These are phyloP conservation scores for Drosophila maculinotata DNA, from an alignment of 2,888 invertebrate genomes.

Conservation along the genomic window DNA sequence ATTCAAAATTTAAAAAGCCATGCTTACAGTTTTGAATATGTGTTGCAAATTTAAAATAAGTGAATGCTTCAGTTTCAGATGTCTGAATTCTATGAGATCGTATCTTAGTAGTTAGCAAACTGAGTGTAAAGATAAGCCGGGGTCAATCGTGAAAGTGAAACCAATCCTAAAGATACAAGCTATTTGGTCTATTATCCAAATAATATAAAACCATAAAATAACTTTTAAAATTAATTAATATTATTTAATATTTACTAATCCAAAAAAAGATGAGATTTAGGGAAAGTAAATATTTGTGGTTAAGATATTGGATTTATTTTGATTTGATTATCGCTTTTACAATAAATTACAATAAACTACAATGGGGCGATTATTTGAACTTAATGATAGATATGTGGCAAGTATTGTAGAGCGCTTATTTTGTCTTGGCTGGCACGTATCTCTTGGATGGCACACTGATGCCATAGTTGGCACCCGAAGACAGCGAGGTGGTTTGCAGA, in stretches of 20 bases:
- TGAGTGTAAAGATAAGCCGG: no score
- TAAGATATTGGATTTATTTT: constrained; percentile 48
- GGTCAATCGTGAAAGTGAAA: no score
- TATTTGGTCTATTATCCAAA: no score
- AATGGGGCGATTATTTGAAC: constrained; percentile 30
- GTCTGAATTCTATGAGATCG: no score
- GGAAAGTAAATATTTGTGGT: not conserved
- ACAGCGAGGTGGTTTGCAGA: constrained; percentile 43
- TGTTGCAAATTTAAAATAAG: no score
- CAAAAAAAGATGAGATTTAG: not conserved
- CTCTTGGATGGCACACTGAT: constrained; percentile 43
- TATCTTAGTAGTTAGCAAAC: no score
- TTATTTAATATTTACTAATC: not conserved
- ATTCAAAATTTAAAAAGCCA: no score
- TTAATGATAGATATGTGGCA: constrained; percentile 26
- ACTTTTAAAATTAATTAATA: no score
- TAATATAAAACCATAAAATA: no score
- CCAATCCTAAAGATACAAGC: no score
- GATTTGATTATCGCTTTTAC: constrained; percentile 30
- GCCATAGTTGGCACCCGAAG: constrained; percentile 29
- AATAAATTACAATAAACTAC: constrained; percentile 71
- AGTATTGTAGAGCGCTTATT: constrained; percentile 38
- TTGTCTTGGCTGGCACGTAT: constrained; percentile 72
- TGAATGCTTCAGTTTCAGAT: no score
- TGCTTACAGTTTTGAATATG: no score